Evolutionary conservation across 2,888 invertebrate genomes (phyloP).

Genomic region (Papilio elwesi): DNA sequence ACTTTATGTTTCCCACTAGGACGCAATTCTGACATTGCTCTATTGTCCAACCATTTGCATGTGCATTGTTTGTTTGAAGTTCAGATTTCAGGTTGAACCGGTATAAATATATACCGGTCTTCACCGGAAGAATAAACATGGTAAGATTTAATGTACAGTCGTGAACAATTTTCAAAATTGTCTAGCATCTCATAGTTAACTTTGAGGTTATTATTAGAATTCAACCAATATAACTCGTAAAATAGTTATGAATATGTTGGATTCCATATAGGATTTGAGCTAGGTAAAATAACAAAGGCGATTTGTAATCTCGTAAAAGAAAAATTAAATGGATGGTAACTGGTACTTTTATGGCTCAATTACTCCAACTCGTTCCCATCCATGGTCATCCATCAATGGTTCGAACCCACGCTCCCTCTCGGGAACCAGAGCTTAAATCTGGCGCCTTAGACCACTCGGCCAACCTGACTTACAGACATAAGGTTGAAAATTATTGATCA

Average conservation of each 20-base stretch:
- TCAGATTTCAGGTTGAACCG: neutral
- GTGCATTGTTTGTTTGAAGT: neutral
- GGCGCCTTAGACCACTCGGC: constrained; percentile 93
- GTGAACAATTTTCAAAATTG: neutral
- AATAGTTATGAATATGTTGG: no score
- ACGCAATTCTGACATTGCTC: neutral
- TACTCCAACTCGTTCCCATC: no score
- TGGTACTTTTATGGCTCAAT: neutral
- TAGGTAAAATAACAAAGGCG: neutral
- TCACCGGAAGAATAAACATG: neutral
- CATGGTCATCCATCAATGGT: no score
- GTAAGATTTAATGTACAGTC: neutral
- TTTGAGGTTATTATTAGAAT: neutral
- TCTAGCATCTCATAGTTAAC: no score
- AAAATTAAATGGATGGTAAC: neutral
- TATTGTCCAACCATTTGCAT: neutral
- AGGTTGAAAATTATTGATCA: no score
- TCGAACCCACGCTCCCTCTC: constrained; percentile 93
- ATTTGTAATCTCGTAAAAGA: neutral
- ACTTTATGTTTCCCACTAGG: no score
- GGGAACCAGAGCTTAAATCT: constrained; percentile 93
- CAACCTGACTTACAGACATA: constrained; percentile 85
- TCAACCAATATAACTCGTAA: neutral
- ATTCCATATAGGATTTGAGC: neutral
- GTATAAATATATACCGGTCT: neutral